Conservation (phyloP, 2,113 vertebrate genomes). For the Macheiramphus alcinus region DNA sequence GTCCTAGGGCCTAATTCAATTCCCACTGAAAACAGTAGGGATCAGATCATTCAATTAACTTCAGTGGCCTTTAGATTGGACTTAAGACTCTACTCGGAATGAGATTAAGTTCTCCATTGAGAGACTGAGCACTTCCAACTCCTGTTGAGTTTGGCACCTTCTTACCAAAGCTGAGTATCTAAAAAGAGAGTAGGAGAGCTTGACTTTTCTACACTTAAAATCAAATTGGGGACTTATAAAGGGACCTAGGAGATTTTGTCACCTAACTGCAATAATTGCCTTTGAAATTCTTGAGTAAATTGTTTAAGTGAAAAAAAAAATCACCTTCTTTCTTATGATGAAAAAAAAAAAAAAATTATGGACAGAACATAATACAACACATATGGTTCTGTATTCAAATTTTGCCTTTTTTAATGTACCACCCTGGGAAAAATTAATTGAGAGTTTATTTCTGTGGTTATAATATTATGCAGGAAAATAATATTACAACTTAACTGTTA, state of each 20-base stretch:
- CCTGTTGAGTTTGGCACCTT: not conserved
- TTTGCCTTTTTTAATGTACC: not conserved
- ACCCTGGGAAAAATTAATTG: not conserved
- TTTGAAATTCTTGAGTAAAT: not conserved
- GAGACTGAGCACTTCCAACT: not conserved
- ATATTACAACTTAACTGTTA: not conserved
- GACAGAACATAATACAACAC: not conserved
- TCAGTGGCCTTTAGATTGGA: not conserved
- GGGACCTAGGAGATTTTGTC: not conserved
- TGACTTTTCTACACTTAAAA: not conserved
- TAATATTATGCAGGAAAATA: not conserved
- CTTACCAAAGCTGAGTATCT: not conserved
- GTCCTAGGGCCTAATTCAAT: not conserved
- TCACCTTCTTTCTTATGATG: not conserved
- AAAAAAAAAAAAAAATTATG: not conserved
- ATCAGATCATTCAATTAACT: not conserved
- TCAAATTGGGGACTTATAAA: not conserved
- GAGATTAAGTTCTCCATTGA: not conserved
- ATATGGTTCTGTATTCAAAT: not conserved
- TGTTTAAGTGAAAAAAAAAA: not conserved
- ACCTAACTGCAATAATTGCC: not conserved
- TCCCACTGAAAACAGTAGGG: not conserved
- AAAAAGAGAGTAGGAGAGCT: not conserved
- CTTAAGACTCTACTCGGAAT: accelerated
- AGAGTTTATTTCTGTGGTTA: not conserved